Percentiles rank a stretch among this genome's conserved stretches.
phyloP scores from a whole-genome alignment of 1,140 invertebrate species.

The Stegodyphus dumicola region DNA sequence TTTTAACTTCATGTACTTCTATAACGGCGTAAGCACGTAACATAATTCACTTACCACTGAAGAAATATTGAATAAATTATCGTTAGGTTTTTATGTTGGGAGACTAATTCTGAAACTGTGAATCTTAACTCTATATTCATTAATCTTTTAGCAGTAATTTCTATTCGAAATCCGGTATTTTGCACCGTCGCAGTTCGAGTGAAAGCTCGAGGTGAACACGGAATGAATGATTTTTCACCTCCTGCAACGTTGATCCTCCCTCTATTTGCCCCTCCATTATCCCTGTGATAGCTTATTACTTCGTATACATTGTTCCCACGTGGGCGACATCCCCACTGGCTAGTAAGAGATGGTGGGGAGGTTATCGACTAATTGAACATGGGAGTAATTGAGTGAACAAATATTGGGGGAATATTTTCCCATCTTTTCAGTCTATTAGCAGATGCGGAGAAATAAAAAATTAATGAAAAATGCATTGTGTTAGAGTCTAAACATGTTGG shows the following conservation, averaged over 20 bases:
- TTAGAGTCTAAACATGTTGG: not conserved
- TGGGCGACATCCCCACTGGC: not conserved
- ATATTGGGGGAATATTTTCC: not conserved
- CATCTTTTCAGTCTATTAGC: not conserved
- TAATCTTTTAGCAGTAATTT: too few relatives aligned
- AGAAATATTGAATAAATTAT: too few relatives aligned
- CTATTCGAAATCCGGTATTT: too few relatives aligned
- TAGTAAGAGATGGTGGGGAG: not conserved
- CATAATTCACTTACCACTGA: too few relatives aligned
- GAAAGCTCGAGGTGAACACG: too few relatives aligned
- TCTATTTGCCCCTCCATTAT: not conserved
- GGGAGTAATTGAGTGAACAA: slow-evolving; percentile 39
- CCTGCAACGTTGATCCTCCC: not conserved
- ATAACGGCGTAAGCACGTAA: too few relatives aligned
- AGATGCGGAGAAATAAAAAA: not conserved
- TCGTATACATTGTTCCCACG: not conserved
- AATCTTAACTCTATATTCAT: too few relatives aligned
- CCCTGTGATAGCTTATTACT: slow-evolving; percentile 10
- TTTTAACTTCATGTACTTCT: too few relatives aligned
- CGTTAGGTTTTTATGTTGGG: too few relatives aligned
- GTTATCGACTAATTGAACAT: not conserved
- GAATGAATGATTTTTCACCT: not conserved
- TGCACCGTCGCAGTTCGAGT: too few relatives aligned
- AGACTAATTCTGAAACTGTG: too few relatives aligned
- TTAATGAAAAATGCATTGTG: slow-evolving; percentile 23